A percentile compares a stretch with the other conserved stretches of the same genome.
Evolutionary conservation across 2,113 vertebrate species (phyloP).

Genomic region (Helogale parvula): DNA sequence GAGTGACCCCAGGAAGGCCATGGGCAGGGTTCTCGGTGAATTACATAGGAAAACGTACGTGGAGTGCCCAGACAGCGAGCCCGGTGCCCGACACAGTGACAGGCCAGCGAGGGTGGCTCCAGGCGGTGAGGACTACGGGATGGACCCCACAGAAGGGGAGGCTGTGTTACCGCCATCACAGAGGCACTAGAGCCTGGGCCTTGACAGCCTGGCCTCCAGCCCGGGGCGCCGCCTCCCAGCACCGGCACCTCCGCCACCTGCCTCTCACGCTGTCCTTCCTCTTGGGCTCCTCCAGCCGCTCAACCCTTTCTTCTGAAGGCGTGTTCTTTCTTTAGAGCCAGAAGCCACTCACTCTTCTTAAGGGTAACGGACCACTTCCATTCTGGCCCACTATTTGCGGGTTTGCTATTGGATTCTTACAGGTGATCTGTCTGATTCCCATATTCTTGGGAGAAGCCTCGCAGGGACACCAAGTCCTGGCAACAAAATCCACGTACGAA

Average conservation of each 20-base stretch:
- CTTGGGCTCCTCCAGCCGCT: background rate
- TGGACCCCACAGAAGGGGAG: background rate
- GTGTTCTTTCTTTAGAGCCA: background rate
- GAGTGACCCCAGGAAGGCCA: background rate
- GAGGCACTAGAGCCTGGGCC: background rate
- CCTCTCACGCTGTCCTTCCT: background rate
- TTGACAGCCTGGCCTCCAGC: background rate
- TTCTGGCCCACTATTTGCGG: background rate
- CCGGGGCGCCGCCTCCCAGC: background rate
- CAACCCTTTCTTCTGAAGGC: background rate
- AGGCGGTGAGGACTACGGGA: background rate
- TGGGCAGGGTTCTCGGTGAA: background rate
- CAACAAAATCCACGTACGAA: background rate
- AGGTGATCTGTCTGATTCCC: background rate
- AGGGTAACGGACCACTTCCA: background rate
- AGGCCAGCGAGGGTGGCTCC: rapidly evolving
- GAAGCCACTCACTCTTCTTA: background rate
- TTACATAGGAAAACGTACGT: background rate
- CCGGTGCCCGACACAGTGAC: rapidly evolving
- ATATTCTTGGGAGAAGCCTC: background rate
- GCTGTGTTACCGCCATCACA: background rate
- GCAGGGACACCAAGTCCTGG: background rate
- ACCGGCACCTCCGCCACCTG: too few species aligned
- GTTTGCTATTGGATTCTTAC: background rate
- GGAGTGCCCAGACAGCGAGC: rapidly evolving